Conservation (phyloP, 2,888 invertebrate genomes). For the Napeogenes inachia region DNA sequence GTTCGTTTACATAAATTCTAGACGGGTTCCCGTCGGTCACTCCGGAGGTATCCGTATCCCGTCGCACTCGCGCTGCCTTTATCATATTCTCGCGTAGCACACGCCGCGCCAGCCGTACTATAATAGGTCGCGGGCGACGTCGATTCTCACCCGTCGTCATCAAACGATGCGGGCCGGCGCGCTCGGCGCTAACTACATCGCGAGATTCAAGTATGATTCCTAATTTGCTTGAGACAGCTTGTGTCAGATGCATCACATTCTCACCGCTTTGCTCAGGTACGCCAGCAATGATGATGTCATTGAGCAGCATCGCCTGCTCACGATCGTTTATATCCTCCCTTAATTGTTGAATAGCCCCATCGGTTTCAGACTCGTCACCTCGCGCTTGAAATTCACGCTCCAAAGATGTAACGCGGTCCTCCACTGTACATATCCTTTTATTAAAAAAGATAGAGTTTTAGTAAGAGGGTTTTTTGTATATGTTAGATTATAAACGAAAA, state of each 20-base stretch:
- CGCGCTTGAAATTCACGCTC: neutral
- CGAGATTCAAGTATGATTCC: constrained; percentile 1
- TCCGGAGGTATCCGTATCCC: constrained; percentile 1
- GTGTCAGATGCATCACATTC: constrained; percentile 6
- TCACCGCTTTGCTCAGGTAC: constrained; percentile 2
- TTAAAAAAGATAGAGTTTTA: too few relatives aligned
- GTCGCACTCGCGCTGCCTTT: constrained; percentile 2
- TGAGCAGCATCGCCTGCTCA: neutral
- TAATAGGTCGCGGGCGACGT: constrained; percentile 16
- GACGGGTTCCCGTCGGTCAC: constrained; percentile 7
- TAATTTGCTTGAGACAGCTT: constrained; percentile 1
- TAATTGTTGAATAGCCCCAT: neutral
- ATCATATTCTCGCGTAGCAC: constrained; percentile 17
- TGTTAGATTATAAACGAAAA: too few relatives aligned
- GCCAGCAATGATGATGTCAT: constrained; percentile 6
- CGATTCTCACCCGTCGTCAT: constrained; percentile 3
- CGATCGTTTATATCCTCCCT: neutral
- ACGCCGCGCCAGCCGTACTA: constrained; percentile 19
- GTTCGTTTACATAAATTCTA: constrained; percentile 2
- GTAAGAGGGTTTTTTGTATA: too few relatives aligned
- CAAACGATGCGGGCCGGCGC: constrained; percentile 7
- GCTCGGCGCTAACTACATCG: constrained; percentile 10
- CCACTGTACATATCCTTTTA: neutral
- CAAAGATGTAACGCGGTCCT: neutral
- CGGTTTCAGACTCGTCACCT: neutral